A percentile compares a stretch with the other conserved stretches of the same genome.
These are phyloP conservation scores for Lycodopsis pacificus DNA, from an alignment of 2,797 vertebrate species.

Conservation along the genomic window DNA sequence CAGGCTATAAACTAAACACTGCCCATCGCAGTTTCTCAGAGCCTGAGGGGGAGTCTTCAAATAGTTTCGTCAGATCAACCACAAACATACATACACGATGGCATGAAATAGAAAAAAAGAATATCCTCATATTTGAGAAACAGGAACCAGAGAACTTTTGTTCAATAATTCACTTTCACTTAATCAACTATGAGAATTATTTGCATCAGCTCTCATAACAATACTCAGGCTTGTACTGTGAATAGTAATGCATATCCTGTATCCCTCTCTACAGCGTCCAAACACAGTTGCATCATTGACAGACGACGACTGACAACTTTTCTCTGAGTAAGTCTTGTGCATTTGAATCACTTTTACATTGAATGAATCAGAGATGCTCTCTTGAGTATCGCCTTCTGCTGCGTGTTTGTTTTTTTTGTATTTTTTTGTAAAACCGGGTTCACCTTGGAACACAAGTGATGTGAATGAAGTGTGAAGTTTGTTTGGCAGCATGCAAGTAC, in stretches of 20 bases:
- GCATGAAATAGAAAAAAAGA: not conserved
- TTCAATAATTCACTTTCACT: not conserved
- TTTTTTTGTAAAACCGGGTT: slow-evolving; percentile 8
- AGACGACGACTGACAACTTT: slow-evolving; percentile 67
- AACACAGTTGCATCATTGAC: slow-evolving; percentile 71
- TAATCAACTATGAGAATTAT: not conserved
- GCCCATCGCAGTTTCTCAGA: not conserved
- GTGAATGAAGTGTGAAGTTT: slow-evolving; percentile 53
- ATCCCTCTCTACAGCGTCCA: slow-evolving; percentile 63
- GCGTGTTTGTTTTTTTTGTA: not conserved
- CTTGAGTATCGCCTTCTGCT: slow-evolving; percentile 3
- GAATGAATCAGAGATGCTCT: slow-evolving; percentile 5
- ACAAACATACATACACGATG: not conserved
- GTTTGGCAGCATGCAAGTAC: slow-evolving; percentile 38
- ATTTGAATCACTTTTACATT: slow-evolving; percentile 8
- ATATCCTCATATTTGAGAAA: not conserved
- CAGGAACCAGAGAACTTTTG: not conserved
- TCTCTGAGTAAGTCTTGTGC: slow-evolving; percentile 70
- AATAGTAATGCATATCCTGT: not conserved
- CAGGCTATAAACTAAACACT: not conserved
- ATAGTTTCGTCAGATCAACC: not conserved
- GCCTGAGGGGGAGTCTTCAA: not conserved
- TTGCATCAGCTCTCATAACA: not conserved
- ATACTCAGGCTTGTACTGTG: too few species aligned
- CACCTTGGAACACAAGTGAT: slow-evolving; percentile 44